Percentiles rank a stretch among this genome's conserved stretches.
Conservation (phyloP, 2,797 vertebrate genomes). For the Benthosema pterotum region DNA sequence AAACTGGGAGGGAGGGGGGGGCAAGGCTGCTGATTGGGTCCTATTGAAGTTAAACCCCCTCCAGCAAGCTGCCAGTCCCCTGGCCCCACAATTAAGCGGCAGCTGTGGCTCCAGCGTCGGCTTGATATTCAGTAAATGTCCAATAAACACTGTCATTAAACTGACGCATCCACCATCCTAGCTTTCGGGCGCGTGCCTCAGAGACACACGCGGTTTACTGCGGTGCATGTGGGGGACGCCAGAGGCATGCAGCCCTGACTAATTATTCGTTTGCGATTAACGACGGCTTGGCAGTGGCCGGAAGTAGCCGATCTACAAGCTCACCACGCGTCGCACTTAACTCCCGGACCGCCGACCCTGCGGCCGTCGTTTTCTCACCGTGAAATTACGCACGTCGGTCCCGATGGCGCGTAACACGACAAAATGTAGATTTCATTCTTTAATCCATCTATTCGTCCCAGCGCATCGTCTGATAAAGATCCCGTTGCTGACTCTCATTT, state of each 20-base stretch:
- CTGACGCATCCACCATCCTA: conserved; percentile 49
- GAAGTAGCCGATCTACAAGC: too few relatives aligned
- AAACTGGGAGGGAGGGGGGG: conserved; percentile 13
- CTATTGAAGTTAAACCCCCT: conserved; percentile 48
- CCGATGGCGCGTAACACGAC: too few relatives aligned
- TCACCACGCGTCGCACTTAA: too few relatives aligned
- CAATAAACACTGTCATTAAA: conserved; percentile 63
- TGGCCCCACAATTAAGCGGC: conserved; percentile 56
- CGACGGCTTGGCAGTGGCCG: too few relatives aligned
- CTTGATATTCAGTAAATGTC: conserved; percentile 64
- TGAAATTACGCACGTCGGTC: too few relatives aligned
- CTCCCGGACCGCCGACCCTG: too few relatives aligned
- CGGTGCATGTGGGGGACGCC: conserved; percentile 28
- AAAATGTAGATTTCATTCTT: too few relatives aligned
- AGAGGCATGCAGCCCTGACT: background rate
- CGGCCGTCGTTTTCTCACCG: too few relatives aligned
- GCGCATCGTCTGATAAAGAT: too few relatives aligned
- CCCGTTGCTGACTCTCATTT: too few relatives aligned
- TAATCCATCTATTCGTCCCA: too few relatives aligned
- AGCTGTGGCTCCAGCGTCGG: conserved; percentile 58
- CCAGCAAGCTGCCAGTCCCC: conserved; percentile 23
- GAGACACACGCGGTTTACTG: conserved; percentile 43
- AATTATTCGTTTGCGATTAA: too few relatives aligned
- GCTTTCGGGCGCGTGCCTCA: conserved; percentile 48
- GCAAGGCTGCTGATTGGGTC: conserved; percentile 43